A percentile compares a stretch with the other conserved stretches of the same genome.
These are phyloP conservation scores for Archivesica marissinica DNA, from an alignment of 1,140 invertebrate genomes.

Conservation along the genomic window DNA sequence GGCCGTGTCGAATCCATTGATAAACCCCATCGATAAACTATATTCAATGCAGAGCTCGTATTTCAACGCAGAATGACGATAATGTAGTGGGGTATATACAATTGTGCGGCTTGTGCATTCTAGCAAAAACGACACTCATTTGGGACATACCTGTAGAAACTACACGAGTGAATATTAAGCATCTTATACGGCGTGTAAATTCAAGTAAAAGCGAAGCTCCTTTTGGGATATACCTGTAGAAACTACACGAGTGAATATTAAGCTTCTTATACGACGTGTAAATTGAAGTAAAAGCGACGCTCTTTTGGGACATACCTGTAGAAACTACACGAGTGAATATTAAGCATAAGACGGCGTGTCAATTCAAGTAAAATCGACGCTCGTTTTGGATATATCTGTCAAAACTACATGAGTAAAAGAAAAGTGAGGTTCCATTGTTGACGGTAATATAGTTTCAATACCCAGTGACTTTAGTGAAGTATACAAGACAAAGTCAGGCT, in stretches of 20 bases:
- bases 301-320: too few relatives aligned
- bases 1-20: constrained; percentile 43
- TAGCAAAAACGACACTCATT: constrained; percentile 94
- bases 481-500: too few relatives aligned
- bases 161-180: too few relatives aligned
- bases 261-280: too few relatives aligned
- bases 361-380: too few relatives aligned
- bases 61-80: constrained; percentile 64
- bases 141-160: neutral
- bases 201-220: neutral
- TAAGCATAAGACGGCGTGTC: too few relatives aligned
- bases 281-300: too few relatives aligned
- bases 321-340: neutral
- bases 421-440: too few relatives aligned
- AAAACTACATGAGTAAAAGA: too few relatives aligned
- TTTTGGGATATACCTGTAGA: neutral
- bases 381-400: too few relatives aligned
- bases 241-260: neutral
- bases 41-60: constrained; percentile 71
- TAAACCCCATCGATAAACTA: constrained; percentile 70
- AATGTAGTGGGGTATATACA: neutral
- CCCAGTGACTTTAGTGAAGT: too few relatives aligned
- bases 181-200: neutral
- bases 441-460: too few relatives aligned
- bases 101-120: neutral